A percentile compares a stretch with the other conserved stretches of the same genome.
These are phyloP conservation scores for Corvus hawaiiensis DNA, from an alignment of 2,113 vertebrate species.

Conservation along the genomic window DNA sequence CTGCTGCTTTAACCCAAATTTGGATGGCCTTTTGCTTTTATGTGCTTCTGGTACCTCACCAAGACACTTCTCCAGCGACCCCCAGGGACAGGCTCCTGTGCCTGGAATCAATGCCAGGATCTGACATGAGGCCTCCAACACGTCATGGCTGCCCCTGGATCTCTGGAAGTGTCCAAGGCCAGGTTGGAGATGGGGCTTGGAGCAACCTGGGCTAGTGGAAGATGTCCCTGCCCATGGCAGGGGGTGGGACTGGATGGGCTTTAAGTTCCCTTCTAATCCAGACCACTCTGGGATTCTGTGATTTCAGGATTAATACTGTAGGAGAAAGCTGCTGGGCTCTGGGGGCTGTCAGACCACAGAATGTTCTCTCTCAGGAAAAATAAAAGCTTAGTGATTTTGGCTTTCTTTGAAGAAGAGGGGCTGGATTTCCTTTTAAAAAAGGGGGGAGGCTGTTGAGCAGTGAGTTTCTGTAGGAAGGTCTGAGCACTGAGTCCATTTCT, in stretches of 20 bases:
- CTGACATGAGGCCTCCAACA: background rate
- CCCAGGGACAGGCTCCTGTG: background rate
- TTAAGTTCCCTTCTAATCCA: background rate
- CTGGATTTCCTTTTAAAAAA: background rate
- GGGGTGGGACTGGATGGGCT: background rate
- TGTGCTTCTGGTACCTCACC: background rate
- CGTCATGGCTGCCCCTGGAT: background rate
- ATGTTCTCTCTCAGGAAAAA: background rate
- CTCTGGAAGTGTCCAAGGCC: background rate
- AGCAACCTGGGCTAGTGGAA: accelerated
- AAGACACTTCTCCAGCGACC: accelerated
- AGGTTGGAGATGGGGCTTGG: accelerated
- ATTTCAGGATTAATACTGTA: background rate
- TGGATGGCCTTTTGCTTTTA: background rate
- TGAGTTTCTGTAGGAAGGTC: background rate
- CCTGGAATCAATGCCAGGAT: background rate
- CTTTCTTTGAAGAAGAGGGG: background rate
- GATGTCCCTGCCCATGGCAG: background rate
- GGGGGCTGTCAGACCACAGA: background rate
- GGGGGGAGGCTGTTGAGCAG: background rate
- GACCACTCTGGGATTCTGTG: background rate
- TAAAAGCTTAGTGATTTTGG: background rate
- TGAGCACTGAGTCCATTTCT: background rate
- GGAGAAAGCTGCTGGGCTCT: background rate
- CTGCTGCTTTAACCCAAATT: background rate